Base-by-base conservation (phyloP, 2,888 invertebrate species). In the Coremacera marginata region DNA sequence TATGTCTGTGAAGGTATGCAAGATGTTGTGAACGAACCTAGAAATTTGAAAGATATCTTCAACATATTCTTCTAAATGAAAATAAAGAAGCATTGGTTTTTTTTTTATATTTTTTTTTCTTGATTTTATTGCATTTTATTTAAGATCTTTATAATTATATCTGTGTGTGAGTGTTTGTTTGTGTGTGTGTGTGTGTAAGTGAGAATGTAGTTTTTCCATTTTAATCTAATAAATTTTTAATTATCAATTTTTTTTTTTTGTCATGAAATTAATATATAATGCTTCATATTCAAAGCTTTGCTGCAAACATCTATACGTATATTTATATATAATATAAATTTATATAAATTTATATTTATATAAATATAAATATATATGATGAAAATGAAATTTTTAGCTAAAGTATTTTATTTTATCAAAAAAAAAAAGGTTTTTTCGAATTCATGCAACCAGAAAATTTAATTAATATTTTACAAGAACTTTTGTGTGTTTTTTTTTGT, bases 81-180 rank as follows among this genome's bases (percentile, higher is more conserved):
- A 44, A 44, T 44, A 55, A 55, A 55, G 5, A 63, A 63, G 31
- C 31, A 63, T 63, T 8, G 4, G 5, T 72, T 60, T 22, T 44
- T 31, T 22, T 34, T 19, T 44, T 3, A 44, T 44, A 37, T 37
- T 72, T 70, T 70, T 55, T 70, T 22, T 70, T 71, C 34, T n/a
- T 55, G 37, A 27, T 44, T 57, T 71, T 71, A 34, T 71, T 71
- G 37, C 55, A 34, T 71, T 71, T 68, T 71, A 37, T 51, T 51
- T 22, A 68, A 51, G 49, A 25, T 72, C 51, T 72, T 60, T 72
- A 34, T 37, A 25, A 71, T 34, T 71, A 34, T 55, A 57, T 70
- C 34, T 65, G 9, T 19, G 31, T 70, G 22, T 37, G 55, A 19
- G 31, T 31, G 11, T 44, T 55, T 55, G n/a, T 27, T 31, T 62